Percentiles rank a stretch among this genome's conserved stretches.
These are phyloP conservation scores for Liparis tanakae DNA, from an alignment of 2,797 vertebrate species.

Conservation along the genomic window DNA sequence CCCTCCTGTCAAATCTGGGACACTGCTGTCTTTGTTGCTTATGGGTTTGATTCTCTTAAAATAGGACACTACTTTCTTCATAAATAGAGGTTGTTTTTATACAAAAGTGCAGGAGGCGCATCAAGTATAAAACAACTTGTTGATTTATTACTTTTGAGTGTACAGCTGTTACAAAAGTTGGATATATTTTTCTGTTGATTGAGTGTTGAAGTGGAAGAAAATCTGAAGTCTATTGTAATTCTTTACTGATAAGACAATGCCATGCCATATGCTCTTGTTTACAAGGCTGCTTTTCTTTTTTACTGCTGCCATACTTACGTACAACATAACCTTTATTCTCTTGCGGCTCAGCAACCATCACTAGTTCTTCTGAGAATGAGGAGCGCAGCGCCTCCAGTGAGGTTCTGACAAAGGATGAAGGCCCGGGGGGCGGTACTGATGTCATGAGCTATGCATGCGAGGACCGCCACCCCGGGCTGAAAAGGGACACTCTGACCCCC, in stretches of 20 bases:
- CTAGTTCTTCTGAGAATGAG: slow-evolving; percentile 98
- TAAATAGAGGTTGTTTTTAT: slow-evolving; percentile 79
- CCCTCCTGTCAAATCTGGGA: slow-evolving; percentile 83
- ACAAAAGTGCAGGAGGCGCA: slow-evolving; percentile 57
- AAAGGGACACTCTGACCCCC: slow-evolving; percentile 81
- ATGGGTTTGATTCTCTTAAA: slow-evolving; percentile 76
- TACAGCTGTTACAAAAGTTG: slow-evolving; percentile 5
- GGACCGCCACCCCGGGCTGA: slow-evolving; percentile 83
- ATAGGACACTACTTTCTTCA: slow-evolving; percentile 76
- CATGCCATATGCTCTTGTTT: slow-evolving; percentile 15
- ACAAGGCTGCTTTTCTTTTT: slow-evolving; percentile 19
- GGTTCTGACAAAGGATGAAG: slow-evolving; percentile 90
- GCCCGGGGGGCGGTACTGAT: slow-evolving; percentile 79
- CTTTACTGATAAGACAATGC: neutral
- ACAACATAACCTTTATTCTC: slow-evolving; percentile 21
- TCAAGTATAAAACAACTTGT: slow-evolving; percentile 39
- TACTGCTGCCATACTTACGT: slow-evolving; percentile 2
- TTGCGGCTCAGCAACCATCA: slow-evolving; percentile 88
- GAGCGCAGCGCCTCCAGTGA: slow-evolving; percentile 93
- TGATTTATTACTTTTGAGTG: slow-evolving; percentile 40
- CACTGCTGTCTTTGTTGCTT: slow-evolving; percentile 84
- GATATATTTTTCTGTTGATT: slow-evolving; percentile 21
- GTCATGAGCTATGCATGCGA: slow-evolving; percentile 78
- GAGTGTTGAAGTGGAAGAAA: slow-evolving; percentile 4
- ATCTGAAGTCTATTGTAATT: too few species aligned